Evolutionary conservation across 2,888 invertebrate species (phyloP), one percentile per base, ranked within the genome.

Genomic region (Agonopterix arenella): DNA sequence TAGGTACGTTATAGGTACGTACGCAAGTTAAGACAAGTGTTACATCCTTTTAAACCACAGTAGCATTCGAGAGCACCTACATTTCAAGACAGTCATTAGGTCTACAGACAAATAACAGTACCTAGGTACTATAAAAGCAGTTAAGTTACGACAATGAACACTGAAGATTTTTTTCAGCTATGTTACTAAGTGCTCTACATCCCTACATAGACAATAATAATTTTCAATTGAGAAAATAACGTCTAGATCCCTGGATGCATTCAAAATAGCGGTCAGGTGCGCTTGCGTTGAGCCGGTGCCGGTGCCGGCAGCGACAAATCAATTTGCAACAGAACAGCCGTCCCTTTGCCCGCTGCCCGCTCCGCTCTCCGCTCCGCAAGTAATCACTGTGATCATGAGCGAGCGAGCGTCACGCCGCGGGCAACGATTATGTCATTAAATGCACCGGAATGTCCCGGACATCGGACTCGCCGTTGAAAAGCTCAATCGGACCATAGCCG

Each of bases 401-500:
- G 38, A 48, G 43, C 41, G 44, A 43, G 28, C 54, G 61, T 64
- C 59, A 62, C 60, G 81, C 85, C 83, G 68, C 71, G 59, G 80
- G 85, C 72, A 59, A 53, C 63, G 78, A 82, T 86, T 84, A 86
- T 80, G 76, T 79, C 79, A 85, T 85, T 84, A 47, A 58, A 62
- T 63, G 57, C 68, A 50, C 53, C 61, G 59, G 62, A 68, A 68
- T 70, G 70, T 69, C 73, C 75, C 73, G 75, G 78, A 78, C 76
- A 76, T 72, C 73, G 63, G 63, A 66, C 60, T 36, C 55, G 57
- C 59, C 66, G 72, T 62, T 75, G 73, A 74, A 76, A 80, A 73
- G 70, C 71, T 70, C 68, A 69, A 68, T 66, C 61, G 64, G 62
- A 68, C 62, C 59, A 71, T 63, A 61, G 80, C 84, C 82, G 64